Percentiles rank a stretch among this genome's conserved stretches.
These are phyloP conservation scores for Thalpophila matura DNA, from an alignment of 2,888 invertebrate species.

Conservation along the genomic window DNA sequence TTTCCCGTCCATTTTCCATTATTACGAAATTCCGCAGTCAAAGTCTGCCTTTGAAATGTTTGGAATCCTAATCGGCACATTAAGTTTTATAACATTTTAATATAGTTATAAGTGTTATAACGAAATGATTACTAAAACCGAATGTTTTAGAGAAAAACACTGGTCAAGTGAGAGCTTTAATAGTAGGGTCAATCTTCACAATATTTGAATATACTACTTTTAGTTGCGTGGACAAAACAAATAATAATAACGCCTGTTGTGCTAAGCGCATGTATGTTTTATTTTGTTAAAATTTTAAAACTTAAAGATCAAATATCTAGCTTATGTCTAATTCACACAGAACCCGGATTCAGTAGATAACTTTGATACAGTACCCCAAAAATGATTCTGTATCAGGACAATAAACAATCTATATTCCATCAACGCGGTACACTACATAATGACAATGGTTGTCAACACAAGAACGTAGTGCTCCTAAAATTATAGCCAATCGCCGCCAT, in stretches of 20 bases:
- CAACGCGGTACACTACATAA: constrained; percentile 55
- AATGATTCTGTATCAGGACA: constrained; percentile 14
- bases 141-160: too few relatives aligned
- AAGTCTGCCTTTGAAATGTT: constrained; percentile 31
- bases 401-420: constrained; percentile 54
- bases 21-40: constrained; percentile 39
- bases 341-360: not conserved
- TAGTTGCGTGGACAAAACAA: too few relatives aligned
- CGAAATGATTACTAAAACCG: not conserved
- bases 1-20: constrained; percentile 38
- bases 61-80: constrained; percentile 25
- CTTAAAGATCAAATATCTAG: too few relatives aligned
- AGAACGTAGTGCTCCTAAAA: constrained; percentile 76
- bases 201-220: too few relatives aligned
- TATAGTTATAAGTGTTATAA: not conserved
- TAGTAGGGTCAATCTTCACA: too few relatives aligned
- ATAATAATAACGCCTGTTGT: too few relatives aligned
- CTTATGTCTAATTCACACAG: not conserved
- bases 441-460: constrained; percentile 57
- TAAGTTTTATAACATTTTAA: constrained; percentile 30
- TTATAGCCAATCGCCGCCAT: constrained; percentile 74
- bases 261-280: too few relatives aligned
- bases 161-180: too few relatives aligned
- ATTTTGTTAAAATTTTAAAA: too few relatives aligned
- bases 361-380: constrained; percentile 2